Conservation (phyloP, 2,113 vertebrate genomes). For the Myrmophylax atrothorax region DNA sequence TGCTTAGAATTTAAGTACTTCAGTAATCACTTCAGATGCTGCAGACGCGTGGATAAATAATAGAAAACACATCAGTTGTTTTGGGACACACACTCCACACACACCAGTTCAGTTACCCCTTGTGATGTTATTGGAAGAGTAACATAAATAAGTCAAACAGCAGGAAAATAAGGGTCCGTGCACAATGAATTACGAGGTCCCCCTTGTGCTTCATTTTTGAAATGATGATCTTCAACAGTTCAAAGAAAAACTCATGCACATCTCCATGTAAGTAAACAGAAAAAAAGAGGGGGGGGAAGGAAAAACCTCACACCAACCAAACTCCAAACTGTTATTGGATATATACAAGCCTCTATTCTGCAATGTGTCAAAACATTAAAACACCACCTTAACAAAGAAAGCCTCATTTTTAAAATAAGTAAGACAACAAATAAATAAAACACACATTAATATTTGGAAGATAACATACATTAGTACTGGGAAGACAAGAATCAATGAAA, state of each 20-base stretch:
- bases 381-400: background rate
- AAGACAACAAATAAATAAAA: background rate
- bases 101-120: background rate
- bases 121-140: background rate
- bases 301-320: rapidly evolving
- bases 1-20: background rate
- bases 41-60: background rate
- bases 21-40: background rate
- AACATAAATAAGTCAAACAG: background rate
- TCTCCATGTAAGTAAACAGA: background rate
- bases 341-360: background rate
- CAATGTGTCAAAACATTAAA: background rate
- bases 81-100: background rate
- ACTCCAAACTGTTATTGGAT: background rate
- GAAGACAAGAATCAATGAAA: background rate
- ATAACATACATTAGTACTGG: background rate
- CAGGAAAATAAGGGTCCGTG: background rate
- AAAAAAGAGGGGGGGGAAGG: rapidly evolving
- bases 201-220: background rate
- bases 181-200: background rate
- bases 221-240: background rate
- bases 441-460: background rate
- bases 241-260: background rate
- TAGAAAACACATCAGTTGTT: background rate
- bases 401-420: background rate